These are phyloP conservation scores for Xestia sexstrigata DNA, from an alignment of 2,888 invertebrate species.

Conservation along the genomic window DNA sequence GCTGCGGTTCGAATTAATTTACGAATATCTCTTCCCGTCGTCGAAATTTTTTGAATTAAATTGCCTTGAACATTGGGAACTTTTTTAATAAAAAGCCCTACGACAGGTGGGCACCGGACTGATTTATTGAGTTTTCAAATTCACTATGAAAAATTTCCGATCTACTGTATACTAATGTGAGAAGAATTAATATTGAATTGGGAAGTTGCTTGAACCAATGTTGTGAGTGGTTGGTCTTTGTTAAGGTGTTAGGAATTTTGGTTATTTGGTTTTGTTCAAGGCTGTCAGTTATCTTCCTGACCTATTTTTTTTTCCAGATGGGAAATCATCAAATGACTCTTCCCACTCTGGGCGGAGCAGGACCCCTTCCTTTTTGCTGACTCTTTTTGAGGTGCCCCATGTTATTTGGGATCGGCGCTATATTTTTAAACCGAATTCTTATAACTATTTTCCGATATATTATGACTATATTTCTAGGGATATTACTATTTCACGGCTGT, in stretches of 20 bases:
- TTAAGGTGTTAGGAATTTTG: background rate
- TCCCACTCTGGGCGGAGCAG: no score
- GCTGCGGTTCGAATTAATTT: slow-evolving; percentile 70
- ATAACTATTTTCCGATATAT: no score
- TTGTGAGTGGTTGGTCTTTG: background rate
- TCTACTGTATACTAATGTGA: slow-evolving; percentile 61
- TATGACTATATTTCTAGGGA: no score
- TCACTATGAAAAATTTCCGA: slow-evolving; percentile 73
- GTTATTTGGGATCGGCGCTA: no score
- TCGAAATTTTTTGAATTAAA: slow-evolving; percentile 78
- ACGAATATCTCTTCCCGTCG: slow-evolving; percentile 55
- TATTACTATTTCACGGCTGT: no score
- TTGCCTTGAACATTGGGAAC: slow-evolving; percentile 78
- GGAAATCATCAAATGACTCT: no score
- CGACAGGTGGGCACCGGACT: slow-evolving; percentile 80
- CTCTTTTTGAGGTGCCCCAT: no score
- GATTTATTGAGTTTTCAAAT: slow-evolving; percentile 84
- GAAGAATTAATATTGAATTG: slow-evolving; percentile 59
- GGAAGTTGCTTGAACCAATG: slow-evolving; percentile 10
- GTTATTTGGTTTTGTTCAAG: background rate
- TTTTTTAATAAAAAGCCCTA: slow-evolving; percentile 85
- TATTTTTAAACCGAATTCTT: no score
- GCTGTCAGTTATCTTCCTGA: background rate
- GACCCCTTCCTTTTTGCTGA: no score
- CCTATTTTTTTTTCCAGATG: no score